These are phyloP conservation scores for Cyanoderma ruficeps DNA, from an alignment of 2,113 vertebrate genomes.

Conservation along the genomic window DNA sequence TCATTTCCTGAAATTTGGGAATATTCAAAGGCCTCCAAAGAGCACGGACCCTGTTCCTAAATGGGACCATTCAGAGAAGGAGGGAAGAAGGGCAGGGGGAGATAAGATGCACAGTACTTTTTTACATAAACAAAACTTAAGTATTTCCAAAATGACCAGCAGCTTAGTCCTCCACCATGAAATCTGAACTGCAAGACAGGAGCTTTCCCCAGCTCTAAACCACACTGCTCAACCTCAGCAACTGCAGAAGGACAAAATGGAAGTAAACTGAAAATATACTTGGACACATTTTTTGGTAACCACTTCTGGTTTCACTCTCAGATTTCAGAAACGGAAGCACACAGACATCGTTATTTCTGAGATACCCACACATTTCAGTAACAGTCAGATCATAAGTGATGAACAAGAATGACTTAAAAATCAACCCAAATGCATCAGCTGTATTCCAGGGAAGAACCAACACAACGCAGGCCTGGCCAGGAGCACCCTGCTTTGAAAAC, in stretches of 20 bases:
- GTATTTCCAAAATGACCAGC: background rate
- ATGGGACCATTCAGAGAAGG: background rate
- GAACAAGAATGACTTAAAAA: background rate
- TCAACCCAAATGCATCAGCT: background rate
- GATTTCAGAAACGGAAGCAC: background rate
- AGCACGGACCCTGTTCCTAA: background rate
- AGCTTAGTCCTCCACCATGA: background rate
- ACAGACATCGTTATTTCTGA: background rate
- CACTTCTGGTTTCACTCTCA: background rate
- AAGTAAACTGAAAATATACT: slow-evolving; percentile 39
- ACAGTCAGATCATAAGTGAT: background rate
- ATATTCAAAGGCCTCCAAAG: background rate
- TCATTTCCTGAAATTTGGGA: background rate
- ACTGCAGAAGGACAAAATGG: background rate
- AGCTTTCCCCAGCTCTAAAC: background rate
- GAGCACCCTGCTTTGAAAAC: background rate
- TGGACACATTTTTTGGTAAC: background rate
- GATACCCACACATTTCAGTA: background rate
- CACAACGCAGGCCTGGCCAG: background rate
- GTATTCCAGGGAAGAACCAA: background rate
- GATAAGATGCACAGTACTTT: background rate
- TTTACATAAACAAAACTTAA: background rate
- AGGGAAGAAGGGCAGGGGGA: background rate
- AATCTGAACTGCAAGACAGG: background rate
- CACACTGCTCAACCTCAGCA: background rate